Conservation (phyloP, 2,888 invertebrate species). For the Rhyacophila evoluta region DNA sequence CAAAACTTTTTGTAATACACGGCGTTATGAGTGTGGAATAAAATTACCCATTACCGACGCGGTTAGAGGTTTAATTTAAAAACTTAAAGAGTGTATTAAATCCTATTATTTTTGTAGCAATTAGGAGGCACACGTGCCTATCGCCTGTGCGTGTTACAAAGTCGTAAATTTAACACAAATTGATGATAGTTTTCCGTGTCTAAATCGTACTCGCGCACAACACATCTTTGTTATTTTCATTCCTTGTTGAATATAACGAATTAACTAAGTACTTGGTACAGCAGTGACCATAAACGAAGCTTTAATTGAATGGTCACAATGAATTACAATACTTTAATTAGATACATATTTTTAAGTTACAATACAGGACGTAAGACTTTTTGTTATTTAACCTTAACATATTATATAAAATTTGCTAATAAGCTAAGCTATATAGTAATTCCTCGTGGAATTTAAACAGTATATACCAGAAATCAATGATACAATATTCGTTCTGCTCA, state of each 20-base stretch:
- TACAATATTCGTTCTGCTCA: too few species aligned
- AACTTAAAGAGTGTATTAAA: conserved; percentile 9
- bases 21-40: not conserved
- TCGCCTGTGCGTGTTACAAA: not conserved
- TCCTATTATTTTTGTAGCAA: conserved; percentile 2
- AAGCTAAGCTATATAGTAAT: too few species aligned
- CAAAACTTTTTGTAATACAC: too few species aligned
- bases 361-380: too few species aligned
- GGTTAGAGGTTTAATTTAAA: not conserved
- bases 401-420: too few species aligned
- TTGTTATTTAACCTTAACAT: too few species aligned
- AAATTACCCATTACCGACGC: not conserved
- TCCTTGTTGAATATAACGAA: not conserved
- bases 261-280: not conserved
- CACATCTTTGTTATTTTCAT: conserved; percentile 12
- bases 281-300: not conserved
- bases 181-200: conserved; percentile 19
- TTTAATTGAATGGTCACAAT: too few species aligned
- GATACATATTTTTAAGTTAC: too few species aligned
- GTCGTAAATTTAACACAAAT: conserved; percentile 9
- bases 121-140: conserved; percentile 5
- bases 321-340: too few species aligned
- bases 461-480: too few species aligned
- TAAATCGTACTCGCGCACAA: not conserved
- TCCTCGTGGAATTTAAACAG: too few species aligned